Conservation (phyloP, 2,797 vertebrate species). For the Mus spretus region DNA sequence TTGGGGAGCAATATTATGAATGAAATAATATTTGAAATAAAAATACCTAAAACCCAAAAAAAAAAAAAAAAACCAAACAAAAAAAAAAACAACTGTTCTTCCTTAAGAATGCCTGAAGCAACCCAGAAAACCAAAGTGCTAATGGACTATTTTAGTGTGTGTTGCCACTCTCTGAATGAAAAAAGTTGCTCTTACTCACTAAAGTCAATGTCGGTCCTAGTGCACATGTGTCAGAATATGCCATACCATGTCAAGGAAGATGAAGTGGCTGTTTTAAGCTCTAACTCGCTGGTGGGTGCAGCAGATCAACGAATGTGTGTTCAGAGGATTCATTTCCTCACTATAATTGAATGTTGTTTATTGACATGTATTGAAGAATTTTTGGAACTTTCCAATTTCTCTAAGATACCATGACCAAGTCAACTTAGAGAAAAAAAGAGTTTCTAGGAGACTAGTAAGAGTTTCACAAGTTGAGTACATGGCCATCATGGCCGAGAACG, state of each 20-base stretch:
- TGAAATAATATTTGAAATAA: too few relatives aligned
- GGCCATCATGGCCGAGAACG: neutral
- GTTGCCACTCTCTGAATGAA: neutral
- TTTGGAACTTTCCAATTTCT: neutral
- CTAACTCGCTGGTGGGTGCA: neutral
- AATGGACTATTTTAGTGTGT: neutral
- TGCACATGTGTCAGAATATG: neutral
- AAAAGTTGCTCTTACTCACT: neutral
- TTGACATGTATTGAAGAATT: neutral
- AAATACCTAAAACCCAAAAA: too few relatives aligned
- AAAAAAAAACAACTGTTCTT: too few relatives aligned
- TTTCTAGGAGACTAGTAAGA: too few relatives aligned
- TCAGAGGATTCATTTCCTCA: neutral
- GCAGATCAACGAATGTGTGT: neutral
- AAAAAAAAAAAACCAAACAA: too few relatives aligned
- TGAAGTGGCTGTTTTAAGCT: neutral
- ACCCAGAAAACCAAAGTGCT: neutral
- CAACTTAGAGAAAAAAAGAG: neutral
- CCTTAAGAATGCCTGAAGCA: neutral
- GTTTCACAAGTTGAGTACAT: neutral
- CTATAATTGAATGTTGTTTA: neutral
- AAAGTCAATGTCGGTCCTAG: neutral
- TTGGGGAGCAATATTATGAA: too few relatives aligned
- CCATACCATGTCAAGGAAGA: neutral
- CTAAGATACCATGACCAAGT: neutral